Evolutionary conservation across 2,888 invertebrate genomes (phyloP).

Genomic region (Aelia acuminata): DNA sequence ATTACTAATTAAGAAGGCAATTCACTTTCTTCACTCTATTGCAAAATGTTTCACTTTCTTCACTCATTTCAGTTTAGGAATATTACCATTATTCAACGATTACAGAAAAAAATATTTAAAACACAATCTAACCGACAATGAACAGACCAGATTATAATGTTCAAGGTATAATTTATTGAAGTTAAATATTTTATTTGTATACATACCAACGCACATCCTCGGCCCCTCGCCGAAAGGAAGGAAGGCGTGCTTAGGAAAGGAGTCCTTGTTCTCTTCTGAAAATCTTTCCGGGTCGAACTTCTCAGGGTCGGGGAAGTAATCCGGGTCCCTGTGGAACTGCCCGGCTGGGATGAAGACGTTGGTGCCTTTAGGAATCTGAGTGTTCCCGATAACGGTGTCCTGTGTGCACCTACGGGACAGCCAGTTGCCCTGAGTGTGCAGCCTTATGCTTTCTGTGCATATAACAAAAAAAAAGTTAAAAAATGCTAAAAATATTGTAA

Average conservation of each 20-base stretch:
- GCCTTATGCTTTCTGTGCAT: slow-evolving; percentile 55
- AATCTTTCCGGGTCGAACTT: slow-evolving; percentile 77
- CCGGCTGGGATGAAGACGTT: slow-evolving; percentile 73
- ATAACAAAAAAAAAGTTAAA: not conserved
- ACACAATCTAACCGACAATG: too few relatives aligned
- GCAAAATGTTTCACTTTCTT: too few relatives aligned
- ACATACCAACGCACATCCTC: slow-evolving; percentile 73
- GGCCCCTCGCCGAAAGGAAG: slow-evolving; percentile 76
- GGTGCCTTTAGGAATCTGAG: slow-evolving; percentile 66
- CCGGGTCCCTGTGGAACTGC: slow-evolving; percentile 75
- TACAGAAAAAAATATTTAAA: too few relatives aligned
- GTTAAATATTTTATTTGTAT: not conserved
- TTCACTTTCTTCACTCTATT: too few relatives aligned
- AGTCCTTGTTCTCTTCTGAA: slow-evolving; percentile 72
- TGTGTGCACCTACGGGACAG: slow-evolving; percentile 53
- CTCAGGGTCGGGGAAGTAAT: slow-evolving; percentile 75
- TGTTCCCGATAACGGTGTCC: slow-evolving; percentile 34
- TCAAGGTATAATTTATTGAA: too few relatives aligned
- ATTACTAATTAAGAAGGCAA: too few relatives aligned
- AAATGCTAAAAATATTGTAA: too few relatives aligned
- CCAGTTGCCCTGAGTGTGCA: slow-evolving; percentile 47
- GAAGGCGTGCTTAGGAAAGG: slow-evolving; percentile 72
- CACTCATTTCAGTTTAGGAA: too few relatives aligned
- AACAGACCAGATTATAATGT: too few relatives aligned
- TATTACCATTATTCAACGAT: too few relatives aligned